These are phyloP conservation scores for Hydrocynus forskahlii DNA, from an alignment of 2,797 vertebrate species.

Conservation along the genomic window DNA sequence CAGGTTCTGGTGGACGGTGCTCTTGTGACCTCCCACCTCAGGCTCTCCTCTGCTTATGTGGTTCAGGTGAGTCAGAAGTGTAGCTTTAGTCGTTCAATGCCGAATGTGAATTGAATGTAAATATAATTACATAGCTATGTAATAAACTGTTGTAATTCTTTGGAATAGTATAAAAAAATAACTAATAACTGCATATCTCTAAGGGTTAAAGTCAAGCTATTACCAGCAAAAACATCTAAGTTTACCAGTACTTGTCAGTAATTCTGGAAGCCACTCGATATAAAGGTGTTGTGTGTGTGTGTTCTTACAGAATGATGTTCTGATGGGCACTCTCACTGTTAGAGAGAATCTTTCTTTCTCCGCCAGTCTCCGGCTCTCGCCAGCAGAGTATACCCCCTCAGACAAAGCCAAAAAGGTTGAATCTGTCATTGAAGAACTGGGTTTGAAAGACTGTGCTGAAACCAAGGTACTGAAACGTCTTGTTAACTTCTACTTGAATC, in stretches of 20 bases:
- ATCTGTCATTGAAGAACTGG: constrained; percentile 53
- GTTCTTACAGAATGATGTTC: constrained; percentile 41
- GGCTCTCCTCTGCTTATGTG: constrained; percentile 45
- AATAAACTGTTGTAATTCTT: background rate
- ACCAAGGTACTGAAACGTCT: constrained; percentile 28
- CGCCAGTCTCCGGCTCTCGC: constrained; percentile 49
- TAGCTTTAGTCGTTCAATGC: too few species aligned
- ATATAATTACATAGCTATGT: background rate
- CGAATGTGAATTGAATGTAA: too few species aligned
- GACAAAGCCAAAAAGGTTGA: constrained; percentile 54
- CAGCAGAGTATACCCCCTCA: constrained; percentile 2
- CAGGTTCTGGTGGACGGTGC: constrained; percentile 45
- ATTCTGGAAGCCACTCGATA: background rate
- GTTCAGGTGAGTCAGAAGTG: constrained; percentile 35
- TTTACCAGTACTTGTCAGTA: background rate
- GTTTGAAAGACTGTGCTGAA: constrained; percentile 55
- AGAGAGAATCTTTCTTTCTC: constrained; percentile 57
- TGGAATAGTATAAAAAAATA: background rate
- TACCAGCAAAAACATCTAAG: background rate
- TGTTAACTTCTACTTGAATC: background rate
- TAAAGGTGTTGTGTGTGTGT: background rate
- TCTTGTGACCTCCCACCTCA: constrained; percentile 40
- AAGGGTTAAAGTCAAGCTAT: too few species aligned
- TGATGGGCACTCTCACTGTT: constrained; percentile 56
- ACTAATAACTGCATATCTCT: background rate